These are phyloP conservation scores for Ornithoptera priamus DNA, from an alignment of 2,888 invertebrate genomes.

Conservation along the genomic window DNA sequence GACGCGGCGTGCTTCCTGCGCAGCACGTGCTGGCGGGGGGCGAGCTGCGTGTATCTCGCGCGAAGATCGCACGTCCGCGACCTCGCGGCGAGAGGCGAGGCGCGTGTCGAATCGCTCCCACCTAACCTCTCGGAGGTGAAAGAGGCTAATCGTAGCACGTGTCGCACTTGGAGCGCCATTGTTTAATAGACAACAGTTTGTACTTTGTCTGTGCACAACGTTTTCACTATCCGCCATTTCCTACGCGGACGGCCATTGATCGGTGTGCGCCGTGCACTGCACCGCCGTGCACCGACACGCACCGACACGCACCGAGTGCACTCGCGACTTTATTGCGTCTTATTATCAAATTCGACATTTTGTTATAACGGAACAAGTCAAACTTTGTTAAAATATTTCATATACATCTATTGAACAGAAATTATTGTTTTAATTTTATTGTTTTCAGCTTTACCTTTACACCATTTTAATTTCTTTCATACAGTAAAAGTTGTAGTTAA, in stretches of 20 bases:
- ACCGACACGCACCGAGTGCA: too few relatives aligned
- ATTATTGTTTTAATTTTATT: too few relatives aligned
- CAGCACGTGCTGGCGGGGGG: constrained; percentile 36
- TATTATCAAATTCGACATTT: too few relatives aligned
- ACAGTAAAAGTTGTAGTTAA: too few relatives aligned
- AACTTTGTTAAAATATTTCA: too few relatives aligned
- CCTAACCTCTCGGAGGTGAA: constrained; percentile 30
- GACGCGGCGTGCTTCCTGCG: constrained; percentile 1
- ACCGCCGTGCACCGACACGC: too few relatives aligned
- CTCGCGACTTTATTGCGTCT: too few relatives aligned
- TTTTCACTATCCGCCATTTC: not conserved
- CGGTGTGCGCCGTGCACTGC: too few relatives aligned
- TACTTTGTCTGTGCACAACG: constrained; percentile 26
- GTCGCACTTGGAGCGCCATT: constrained; percentile 40
- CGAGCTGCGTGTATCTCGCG: constrained; percentile 35
- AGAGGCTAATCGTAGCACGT: constrained; percentile 62
- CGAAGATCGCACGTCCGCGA: constrained; percentile 44
- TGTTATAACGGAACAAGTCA: too few relatives aligned
- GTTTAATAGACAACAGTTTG: constrained; percentile 43
- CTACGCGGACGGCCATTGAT: not conserved
- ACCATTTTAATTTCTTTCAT: too few relatives aligned
- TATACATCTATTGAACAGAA: too few relatives aligned
- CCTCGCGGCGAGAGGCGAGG: constrained; percentile 38
- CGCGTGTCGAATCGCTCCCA: constrained; percentile 61
- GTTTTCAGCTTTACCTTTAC: too few relatives aligned